A percentile compares a stretch with the other conserved stretches of the same genome.
Conservation (phyloP, 2,113 vertebrate genomes). For the Arvicanthis niloticus region DNA sequence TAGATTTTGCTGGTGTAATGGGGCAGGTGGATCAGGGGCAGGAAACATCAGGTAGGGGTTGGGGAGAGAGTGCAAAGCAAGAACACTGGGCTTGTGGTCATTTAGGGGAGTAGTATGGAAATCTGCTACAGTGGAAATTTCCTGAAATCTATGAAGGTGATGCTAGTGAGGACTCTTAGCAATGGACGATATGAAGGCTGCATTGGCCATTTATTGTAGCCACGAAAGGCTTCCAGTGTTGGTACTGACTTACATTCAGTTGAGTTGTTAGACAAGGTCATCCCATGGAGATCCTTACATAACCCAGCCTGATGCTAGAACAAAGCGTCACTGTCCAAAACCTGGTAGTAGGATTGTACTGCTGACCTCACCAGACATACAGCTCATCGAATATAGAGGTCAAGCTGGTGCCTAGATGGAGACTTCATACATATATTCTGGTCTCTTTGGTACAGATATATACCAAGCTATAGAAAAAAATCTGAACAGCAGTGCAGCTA, state of each 20-base stretch:
- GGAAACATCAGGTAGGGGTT: background rate
- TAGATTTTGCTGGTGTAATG: background rate
- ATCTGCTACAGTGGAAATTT: background rate
- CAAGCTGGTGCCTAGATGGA: background rate
- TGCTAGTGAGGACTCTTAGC: background rate
- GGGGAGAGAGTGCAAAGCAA: background rate
- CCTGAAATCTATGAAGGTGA: background rate
- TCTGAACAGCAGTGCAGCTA: background rate
- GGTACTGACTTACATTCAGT: background rate
- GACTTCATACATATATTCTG: background rate
- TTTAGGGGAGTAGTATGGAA: background rate
- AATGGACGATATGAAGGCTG: background rate
- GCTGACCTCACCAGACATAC: background rate
- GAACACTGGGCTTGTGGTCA: background rate
- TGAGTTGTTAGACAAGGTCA: background rate
- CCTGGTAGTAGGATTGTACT: background rate
- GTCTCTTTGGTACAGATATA: background rate
- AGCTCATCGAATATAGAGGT: background rate
- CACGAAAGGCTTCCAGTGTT: background rate
- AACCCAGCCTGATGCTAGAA: background rate
- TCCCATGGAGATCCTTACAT: background rate
- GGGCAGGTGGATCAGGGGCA: background rate
- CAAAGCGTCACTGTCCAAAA: background rate
- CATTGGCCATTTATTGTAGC: background rate
- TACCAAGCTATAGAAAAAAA: background rate